Conservation (phyloP, 2,888 invertebrate genomes). For the Melieria crassipennis region DNA sequence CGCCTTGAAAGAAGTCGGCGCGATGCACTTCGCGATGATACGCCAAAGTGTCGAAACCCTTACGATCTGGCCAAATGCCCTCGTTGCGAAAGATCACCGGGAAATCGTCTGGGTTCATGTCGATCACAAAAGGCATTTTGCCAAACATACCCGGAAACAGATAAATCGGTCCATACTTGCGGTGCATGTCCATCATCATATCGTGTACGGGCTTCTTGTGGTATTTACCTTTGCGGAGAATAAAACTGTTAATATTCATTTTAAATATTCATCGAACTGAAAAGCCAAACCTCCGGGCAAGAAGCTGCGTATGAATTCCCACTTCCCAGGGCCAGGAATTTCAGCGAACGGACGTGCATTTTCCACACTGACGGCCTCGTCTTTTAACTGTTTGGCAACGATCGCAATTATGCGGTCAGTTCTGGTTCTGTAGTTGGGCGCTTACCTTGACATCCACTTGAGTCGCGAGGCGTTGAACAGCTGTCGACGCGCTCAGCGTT, state of each 20-base stretch:
- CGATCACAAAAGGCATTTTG: constrained; percentile 57
- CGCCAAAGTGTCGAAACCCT: constrained; percentile 61
- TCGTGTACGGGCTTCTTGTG: constrained; percentile 9
- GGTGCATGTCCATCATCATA: constrained; percentile 34
- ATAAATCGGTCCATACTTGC: constrained; percentile 63
- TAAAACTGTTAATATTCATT: not conserved
- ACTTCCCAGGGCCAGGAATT: constrained; percentile 55
- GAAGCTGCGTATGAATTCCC: constrained; percentile 48
- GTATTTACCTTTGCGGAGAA: constrained; percentile 2
- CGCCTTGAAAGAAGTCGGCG: constrained; percentile 47
- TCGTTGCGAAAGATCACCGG: constrained; percentile 66
- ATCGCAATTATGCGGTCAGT: not conserved
- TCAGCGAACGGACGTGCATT: constrained; percentile 52
- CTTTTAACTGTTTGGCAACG: not conserved
- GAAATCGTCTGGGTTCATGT: constrained; percentile 68
- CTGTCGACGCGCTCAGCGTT: not conserved
- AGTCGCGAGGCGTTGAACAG: not conserved
- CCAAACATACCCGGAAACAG: constrained; percentile 62
- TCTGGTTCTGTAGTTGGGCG: too few relatives aligned
- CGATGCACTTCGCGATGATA: constrained; percentile 60
- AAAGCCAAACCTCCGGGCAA: constrained; percentile 54
- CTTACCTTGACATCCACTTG: constrained; percentile 7
- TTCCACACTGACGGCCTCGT: constrained; percentile 32
- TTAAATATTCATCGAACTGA: not conserved
- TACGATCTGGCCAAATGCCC: constrained; percentile 66